A percentile compares a stretch with the other conserved stretches of the same genome.
These are phyloP conservation scores for Mareca strepera DNA, from an alignment of 2,797 vertebrate genomes.

Conservation along the genomic window DNA sequence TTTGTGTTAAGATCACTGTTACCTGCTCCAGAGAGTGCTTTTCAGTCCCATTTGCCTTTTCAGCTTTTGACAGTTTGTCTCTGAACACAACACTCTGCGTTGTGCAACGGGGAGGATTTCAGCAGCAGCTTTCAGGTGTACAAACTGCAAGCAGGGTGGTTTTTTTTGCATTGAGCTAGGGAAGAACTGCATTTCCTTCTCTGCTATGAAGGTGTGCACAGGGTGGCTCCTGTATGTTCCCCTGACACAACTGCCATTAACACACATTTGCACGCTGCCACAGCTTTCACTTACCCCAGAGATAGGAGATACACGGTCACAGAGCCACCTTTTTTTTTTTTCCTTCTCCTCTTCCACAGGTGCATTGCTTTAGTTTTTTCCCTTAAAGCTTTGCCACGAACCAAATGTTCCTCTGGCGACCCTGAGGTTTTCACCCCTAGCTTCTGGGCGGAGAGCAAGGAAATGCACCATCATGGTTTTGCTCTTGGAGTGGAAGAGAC, in stretches of 20 bases:
- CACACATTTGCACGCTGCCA: not conserved
- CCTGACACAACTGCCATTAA: not conserved
- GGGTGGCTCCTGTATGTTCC: not conserved
- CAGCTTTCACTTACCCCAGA: not conserved
- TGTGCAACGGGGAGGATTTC: not conserved
- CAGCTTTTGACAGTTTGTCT: not conserved
- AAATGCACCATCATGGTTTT: not conserved
- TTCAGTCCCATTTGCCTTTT: not conserved
- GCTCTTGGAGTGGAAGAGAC: not conserved
- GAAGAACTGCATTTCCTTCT: not conserved
- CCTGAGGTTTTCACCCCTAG: not conserved
- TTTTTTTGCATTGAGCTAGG: not conserved
- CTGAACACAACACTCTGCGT: not conserved
- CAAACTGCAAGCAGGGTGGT: not conserved
- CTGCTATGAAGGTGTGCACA: not conserved
- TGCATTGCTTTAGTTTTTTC: not conserved
- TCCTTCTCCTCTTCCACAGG: not conserved
- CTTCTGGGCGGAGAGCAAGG: not conserved
- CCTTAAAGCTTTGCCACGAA: not conserved
- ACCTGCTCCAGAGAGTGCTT: not conserved
- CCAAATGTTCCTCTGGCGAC: not conserved
- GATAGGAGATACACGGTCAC: not conserved
- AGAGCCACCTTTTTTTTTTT: not conserved
- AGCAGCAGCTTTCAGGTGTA: not conserved
- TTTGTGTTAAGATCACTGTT: fast-evolving